Conservation (phyloP, 2,113 vertebrate genomes). For the Ploceus nigricollis region DNA sequence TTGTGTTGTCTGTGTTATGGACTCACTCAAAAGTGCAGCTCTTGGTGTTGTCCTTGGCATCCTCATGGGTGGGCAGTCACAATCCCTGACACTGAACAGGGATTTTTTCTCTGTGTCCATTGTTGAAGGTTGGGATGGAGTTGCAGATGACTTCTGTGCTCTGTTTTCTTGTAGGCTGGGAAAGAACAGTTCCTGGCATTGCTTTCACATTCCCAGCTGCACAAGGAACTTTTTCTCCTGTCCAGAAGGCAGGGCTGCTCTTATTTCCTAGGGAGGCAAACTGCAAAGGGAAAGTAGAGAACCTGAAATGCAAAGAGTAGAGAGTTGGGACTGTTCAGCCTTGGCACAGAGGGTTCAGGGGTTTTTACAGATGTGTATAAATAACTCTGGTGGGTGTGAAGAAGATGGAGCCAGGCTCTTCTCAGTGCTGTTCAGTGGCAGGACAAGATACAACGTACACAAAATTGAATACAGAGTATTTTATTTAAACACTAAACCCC, state of each 20-base stretch:
- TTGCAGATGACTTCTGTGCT: not conserved
- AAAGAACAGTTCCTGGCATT: not conserved
- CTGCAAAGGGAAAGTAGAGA: not conserved
- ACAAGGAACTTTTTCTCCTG: not conserved
- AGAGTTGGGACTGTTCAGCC: not conserved
- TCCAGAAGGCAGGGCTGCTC: not conserved
- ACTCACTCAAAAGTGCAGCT: not conserved
- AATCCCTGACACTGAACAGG: not conserved
- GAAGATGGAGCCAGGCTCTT: not conserved
- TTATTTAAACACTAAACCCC: not conserved
- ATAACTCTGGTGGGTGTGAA: not conserved
- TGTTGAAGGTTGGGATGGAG: not conserved
- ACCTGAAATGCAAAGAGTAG: not conserved
- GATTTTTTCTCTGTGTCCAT: not conserved
- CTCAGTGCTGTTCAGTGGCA: not conserved
- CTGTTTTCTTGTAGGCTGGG: not conserved
- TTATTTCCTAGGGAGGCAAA: not conserved
- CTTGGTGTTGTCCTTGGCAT: not conserved
- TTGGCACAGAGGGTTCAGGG: not conserved
- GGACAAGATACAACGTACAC: not conserved
- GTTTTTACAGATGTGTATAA: not conserved
- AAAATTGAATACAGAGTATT: not conserved
- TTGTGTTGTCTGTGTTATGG: not conserved
- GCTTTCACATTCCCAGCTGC: not conserved
- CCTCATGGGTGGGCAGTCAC: not conserved